Percentiles rank a stretch among this genome's conserved stretches.
Conservation (phyloP, 2,113 vertebrate species). For the Terrapene triunguis region DNA sequence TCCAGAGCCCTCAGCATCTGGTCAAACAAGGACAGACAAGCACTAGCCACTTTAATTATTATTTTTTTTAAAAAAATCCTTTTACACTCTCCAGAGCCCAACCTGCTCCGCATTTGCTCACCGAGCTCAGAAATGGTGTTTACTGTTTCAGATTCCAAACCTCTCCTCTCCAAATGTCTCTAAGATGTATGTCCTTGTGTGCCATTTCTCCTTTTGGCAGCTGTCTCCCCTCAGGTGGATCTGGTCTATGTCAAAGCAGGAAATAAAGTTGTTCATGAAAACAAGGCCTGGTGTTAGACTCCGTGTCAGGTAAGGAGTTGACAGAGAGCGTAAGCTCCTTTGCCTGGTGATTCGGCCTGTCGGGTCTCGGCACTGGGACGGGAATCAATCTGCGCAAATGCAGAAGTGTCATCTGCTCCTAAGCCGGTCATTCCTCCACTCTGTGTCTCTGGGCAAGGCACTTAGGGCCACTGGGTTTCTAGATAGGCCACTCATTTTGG, state of each 20-base stretch:
- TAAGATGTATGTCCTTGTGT: conserved; percentile 79
- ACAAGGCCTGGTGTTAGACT: not conserved
- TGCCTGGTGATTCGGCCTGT: not conserved
- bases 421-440: not conserved
- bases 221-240: conserved; percentile 70
- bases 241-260: conserved; percentile 76
- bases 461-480: not conserved
- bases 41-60: not conserved
- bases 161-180: conserved; percentile 55
- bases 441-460: not conserved
- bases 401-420: not conserved
- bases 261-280: conserved; percentile 70
- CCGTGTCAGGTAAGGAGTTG: conserved; percentile 14
- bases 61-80: not conserved
- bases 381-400: not conserved
- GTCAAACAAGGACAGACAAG: not conserved
- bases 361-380: not conserved
- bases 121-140: conserved; percentile 54
- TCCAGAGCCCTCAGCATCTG: not conserved
- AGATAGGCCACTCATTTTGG: not conserved
- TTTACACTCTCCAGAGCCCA: conserved; percentile 71
- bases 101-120: conserved; percentile 74
- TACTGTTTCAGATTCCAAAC: conserved; percentile 68
- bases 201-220: conserved; percentile 77
- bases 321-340: not conserved